Conservation (phyloP, 2,888 invertebrate species). For the Mylabris sibirica region DNA sequence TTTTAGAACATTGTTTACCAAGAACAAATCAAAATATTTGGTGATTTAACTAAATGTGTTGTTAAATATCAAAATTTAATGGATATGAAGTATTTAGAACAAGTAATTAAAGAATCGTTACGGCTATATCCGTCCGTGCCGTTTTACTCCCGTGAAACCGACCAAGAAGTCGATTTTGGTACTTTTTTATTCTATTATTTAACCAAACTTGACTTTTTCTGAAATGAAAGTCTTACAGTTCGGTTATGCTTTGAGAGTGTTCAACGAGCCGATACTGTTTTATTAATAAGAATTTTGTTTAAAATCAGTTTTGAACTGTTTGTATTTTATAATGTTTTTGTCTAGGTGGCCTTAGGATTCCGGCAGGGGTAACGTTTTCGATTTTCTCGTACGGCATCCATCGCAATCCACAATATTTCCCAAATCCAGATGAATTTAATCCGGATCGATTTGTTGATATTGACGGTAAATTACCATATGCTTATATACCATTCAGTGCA, state of each 20-base stretch:
- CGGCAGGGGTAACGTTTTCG: neutral
- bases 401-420: conserved; percentile 54
- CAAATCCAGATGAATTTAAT: conserved; percentile 57
- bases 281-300: too few species aligned
- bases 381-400: conserved; percentile 47
- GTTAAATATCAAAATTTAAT: neutral
- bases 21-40: conserved; percentile 54
- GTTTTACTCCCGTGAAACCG: neutral
- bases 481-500: conserved; percentile 36
- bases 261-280: too few species aligned
- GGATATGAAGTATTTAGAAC: conserved; percentile 8
- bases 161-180: neutral
- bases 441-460: conserved; percentile 55
- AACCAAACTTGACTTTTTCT: too few species aligned
- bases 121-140: neutral
- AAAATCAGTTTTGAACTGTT: too few species aligned
- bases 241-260: too few species aligned
- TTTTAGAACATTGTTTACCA: conserved; percentile 53
- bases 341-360: neutral
- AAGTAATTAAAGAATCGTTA: neutral
- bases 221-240: too few species aligned
- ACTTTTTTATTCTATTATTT: neutral
- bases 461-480: conserved; percentile 12
- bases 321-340: too few species aligned
- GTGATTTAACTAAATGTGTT: conserved; percentile 15